Conservation (phyloP, 2,113 vertebrate genomes). For the Cynocephalus volans region DNA sequence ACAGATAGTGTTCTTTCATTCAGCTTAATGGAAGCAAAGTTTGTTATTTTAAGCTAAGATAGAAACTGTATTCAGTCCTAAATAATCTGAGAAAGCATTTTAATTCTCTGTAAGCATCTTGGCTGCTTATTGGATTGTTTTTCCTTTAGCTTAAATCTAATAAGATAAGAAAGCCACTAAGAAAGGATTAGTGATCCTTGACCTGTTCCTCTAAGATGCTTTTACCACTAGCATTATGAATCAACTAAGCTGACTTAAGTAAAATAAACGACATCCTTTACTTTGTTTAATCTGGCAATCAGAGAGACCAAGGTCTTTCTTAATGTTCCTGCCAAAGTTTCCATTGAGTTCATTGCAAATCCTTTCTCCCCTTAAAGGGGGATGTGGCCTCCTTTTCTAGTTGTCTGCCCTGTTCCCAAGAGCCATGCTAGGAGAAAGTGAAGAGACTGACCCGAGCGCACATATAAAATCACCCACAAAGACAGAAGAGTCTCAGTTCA, state of each 20-base stretch:
- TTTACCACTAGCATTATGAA: conserved; percentile 83
- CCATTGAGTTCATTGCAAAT: conserved; percentile 66
- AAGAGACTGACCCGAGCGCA: background rate
- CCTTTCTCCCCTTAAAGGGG: conserved; percentile 48
- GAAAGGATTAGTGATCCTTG: conserved; percentile 83
- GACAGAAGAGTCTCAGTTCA: background rate
- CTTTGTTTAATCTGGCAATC: conserved; percentile 82
- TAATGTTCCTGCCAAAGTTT: conserved; percentile 73
- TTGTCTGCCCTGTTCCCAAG: background rate
- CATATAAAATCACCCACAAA: background rate
- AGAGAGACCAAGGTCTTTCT: conserved; percentile 68
- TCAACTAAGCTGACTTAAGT: conserved; percentile 80
- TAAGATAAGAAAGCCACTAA: conserved; percentile 81
- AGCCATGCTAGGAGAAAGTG: background rate
- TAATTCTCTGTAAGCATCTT: conserved; percentile 76
- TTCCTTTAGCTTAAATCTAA: conserved; percentile 82
- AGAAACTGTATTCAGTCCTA: conserved; percentile 62
- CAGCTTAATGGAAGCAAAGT: background rate
- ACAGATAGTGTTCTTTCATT: background rate
- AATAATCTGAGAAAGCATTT: conserved; percentile 77
- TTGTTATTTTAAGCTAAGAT: conserved; percentile 62
- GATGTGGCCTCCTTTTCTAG: conserved; percentile 22
- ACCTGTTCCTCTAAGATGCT: conserved; percentile 76
- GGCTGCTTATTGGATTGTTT: conserved; percentile 79
- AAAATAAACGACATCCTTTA: conserved; percentile 83